Evolutionary conservation across 1,140 invertebrate genomes (phyloP).

Genomic region (Drosophila nannoptera): DNA sequence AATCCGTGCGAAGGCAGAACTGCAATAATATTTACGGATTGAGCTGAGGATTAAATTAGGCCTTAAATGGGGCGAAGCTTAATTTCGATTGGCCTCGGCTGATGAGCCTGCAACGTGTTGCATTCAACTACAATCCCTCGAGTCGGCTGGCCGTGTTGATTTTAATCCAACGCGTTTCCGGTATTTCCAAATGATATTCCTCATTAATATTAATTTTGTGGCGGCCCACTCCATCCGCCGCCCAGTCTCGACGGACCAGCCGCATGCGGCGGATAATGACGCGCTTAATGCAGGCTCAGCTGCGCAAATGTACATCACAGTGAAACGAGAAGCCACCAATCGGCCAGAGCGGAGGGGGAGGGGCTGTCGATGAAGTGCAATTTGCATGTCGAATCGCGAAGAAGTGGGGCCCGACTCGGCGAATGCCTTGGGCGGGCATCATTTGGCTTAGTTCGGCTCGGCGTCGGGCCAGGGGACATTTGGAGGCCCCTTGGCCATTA

Average conservation of each 20-base stretch:
- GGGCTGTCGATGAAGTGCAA: background rate
- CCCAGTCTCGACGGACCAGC: too few species aligned
- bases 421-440: background rate
- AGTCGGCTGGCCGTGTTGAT: background rate
- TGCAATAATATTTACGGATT: slow-evolving; percentile 25
- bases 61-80: slow-evolving; percentile 7
- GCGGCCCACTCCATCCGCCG: too few species aligned
- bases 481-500: slow-evolving; percentile 3
- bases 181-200: background rate
- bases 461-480: slow-evolving; percentile 13
- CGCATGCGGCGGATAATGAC: too few species aligned
- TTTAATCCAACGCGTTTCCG: background rate
- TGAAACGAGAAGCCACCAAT: too few species aligned
- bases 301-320: too few species aligned
- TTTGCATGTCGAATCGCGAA: background rate
- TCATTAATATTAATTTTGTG: slow-evolving; percentile 1
- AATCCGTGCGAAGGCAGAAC: slow-evolving; percentile 10
- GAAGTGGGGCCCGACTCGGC: background rate
- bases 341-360: background rate
- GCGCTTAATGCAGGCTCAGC: too few species aligned
- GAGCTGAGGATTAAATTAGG: slow-evolving; percentile 10
- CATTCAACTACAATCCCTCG: background rate
- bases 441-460: slow-evolving; percentile 2
- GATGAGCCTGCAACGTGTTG: background rate
- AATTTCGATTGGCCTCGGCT: background rate